These are phyloP conservation scores for Rhagonycha lutea DNA, from an alignment of 2,888 invertebrate species.

Conservation along the genomic window DNA sequence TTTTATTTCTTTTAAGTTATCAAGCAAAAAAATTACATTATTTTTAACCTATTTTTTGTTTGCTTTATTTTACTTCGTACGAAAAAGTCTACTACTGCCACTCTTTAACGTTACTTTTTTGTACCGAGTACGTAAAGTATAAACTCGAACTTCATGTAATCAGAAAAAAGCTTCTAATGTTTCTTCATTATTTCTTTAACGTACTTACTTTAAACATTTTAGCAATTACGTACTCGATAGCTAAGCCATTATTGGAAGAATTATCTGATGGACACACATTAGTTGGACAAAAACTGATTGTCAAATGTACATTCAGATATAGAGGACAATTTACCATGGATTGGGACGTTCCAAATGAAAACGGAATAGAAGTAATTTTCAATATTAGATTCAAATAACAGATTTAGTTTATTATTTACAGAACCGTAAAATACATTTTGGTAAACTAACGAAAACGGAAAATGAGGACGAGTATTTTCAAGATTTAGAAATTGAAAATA, in stretches of 20 bases:
- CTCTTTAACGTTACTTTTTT: too few relatives aligned
- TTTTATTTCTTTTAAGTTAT: too few relatives aligned
- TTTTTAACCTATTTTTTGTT: too few relatives aligned
- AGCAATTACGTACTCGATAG: slow-evolving; percentile 33
- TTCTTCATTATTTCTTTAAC: too few relatives aligned
- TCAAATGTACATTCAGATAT: slow-evolving; percentile 47
- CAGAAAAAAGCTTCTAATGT: too few relatives aligned
- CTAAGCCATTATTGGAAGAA: slow-evolving; percentile 32
- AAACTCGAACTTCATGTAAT: too few relatives aligned
- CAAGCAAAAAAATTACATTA: too few relatives aligned
- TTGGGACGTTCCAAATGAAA: slow-evolving; percentile 46
- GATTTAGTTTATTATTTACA: neutral
- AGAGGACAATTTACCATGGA: slow-evolving; percentile 41
- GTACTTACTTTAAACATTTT: neutral
- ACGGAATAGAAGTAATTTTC: slow-evolving; percentile 28
- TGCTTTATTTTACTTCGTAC: too few relatives aligned
- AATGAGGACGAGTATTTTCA: neutral
- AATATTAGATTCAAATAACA: neutral
- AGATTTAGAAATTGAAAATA: slow-evolving; percentile 36
- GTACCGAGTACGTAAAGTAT: too few relatives aligned
- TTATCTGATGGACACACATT: slow-evolving; percentile 44
- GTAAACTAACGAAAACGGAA: neutral
- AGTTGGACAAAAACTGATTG: slow-evolving; percentile 43
- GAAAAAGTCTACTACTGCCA: too few relatives aligned
- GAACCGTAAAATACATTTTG: slow-evolving; percentile 3